Conservation (phyloP, 2,113 vertebrate species). For the Melanerpes formicivorus region DNA sequence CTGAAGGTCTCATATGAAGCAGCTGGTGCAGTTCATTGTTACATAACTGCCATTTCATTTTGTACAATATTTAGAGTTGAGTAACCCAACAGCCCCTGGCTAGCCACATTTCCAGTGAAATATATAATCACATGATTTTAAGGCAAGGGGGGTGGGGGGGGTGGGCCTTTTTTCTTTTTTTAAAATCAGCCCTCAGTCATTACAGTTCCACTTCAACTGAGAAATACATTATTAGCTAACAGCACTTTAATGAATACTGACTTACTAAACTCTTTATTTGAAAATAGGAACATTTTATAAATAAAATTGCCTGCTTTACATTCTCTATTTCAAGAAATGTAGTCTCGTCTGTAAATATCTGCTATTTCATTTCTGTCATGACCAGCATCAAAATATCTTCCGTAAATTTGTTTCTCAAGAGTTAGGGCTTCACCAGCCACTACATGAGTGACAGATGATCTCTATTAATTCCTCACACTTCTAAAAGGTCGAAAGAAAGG, state of each 20-base stretch:
- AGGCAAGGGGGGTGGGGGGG: background rate
- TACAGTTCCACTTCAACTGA: background rate
- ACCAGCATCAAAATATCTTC: background rate
- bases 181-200: background rate
- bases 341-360: background rate
- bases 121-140: background rate
- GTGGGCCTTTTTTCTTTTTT: background rate
- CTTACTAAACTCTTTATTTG: slow-evolving; percentile 11
- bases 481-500: too few relatives aligned
- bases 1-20: slow-evolving; percentile 17
- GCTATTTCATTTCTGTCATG: background rate
- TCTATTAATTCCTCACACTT: too few relatives aligned
- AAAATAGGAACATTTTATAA: background rate
- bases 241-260: background rate
- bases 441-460: too few relatives aligned
- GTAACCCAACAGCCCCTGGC: background rate
- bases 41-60: slow-evolving; percentile 30
- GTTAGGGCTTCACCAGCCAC: too few relatives aligned
- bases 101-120: slow-evolving; percentile 43
- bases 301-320: slow-evolving; percentile 7
- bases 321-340: background rate
- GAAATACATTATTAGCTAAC: slow-evolving; percentile 23
- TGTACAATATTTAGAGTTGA: slow-evolving; percentile 50
- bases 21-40: slow-evolving; percentile 21
- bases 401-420: background rate